A percentile compares a stretch with the other conserved stretches of the same genome.
Conservation (phyloP, 2,888 invertebrate genomes). For the Trachelus troglodyta region DNA sequence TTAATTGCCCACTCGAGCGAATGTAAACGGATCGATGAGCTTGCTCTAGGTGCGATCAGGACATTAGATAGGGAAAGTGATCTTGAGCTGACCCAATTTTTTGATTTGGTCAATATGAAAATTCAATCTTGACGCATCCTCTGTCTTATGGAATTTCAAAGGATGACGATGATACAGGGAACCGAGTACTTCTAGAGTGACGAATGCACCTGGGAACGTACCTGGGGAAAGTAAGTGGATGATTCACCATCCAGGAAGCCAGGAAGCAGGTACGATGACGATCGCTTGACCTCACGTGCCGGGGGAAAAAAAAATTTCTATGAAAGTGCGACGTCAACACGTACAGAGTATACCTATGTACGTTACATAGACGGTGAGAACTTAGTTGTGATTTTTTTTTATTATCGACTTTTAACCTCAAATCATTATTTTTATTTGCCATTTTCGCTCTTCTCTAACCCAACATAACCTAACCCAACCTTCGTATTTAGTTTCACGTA, state of each 20-base stretch:
- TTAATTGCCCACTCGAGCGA: neutral
- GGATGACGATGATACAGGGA: neutral
- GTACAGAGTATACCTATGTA: neutral
- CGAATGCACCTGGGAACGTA: slow-evolving; percentile 20
- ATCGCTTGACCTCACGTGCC: slow-evolving; percentile 19
- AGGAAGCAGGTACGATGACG: slow-evolving; percentile 24
- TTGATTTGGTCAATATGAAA: neutral
- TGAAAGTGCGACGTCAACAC: neutral
- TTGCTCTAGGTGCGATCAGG: neutral
- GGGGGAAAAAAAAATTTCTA: neutral
- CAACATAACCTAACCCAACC: neutral
- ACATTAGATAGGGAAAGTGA: neutral
- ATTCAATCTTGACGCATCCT: neutral
- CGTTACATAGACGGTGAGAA: neutral
- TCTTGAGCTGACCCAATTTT: neutral
- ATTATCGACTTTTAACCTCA: neutral
- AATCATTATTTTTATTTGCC: neutral
- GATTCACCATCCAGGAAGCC: slow-evolving; percentile 32
- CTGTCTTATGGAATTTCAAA: neutral
- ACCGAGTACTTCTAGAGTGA: slow-evolving; percentile 14
- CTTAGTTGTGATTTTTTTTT: neutral
- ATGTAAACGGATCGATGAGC: neutral
- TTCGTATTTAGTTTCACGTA: neutral
- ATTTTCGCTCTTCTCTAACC: neutral
- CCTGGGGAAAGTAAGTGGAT: slow-evolving; percentile 26